Base-by-base conservation (phyloP, 2,888 invertebrate genomes). In the Ischnus inquisitorius region DNA sequence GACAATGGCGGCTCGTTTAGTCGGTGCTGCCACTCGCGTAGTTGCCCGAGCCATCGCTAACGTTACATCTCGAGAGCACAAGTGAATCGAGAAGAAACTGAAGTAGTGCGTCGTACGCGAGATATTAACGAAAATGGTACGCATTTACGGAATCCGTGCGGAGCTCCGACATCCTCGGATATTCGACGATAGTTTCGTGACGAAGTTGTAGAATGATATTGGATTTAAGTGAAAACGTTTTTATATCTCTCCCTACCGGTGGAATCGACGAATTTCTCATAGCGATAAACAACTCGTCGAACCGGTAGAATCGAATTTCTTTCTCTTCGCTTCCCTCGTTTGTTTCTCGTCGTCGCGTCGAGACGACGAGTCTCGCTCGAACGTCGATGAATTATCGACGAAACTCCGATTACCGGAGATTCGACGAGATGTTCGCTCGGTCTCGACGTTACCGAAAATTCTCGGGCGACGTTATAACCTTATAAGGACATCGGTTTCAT, bases 401-500 rank as follows among this genome's bases (percentile, higher is more conserved):
- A 10, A 60, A 28, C 6, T 28, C n/a, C 1, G 25, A n/a, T 6
- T 34, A 34, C 6, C 8, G 1, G 6, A 34, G 5, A 8, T 22
- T 25, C 14, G 28, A 60, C n/a, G 25, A 28, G 6, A 5, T 25
- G 14, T 25, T 14, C 1, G 14, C 60, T n/a, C 14, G 12, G 12
- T 51, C 67, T 74, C 46, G 62, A 62, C 64, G 25, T 74, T 64
- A 46, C 54, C 71, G 80, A 78, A 78, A 80, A 74, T 64, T 65
- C 64, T 46, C 57, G 54, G 39, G 39, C 77, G 76, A 65, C 68
- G 22, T 19, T 84, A 86, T 90, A 90, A 90, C 90, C 90, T 89
- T 90, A 90, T 90, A 90, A 84, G 90, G 90, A 80, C 62, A 88
- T 77, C 71, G 83, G 86, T 86, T 89, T 89, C 85, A 76, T 41